Evolutionary conservation across 2,113 vertebrate genomes (phyloP).

Genomic region (Petrocephalus zakoni): DNA sequence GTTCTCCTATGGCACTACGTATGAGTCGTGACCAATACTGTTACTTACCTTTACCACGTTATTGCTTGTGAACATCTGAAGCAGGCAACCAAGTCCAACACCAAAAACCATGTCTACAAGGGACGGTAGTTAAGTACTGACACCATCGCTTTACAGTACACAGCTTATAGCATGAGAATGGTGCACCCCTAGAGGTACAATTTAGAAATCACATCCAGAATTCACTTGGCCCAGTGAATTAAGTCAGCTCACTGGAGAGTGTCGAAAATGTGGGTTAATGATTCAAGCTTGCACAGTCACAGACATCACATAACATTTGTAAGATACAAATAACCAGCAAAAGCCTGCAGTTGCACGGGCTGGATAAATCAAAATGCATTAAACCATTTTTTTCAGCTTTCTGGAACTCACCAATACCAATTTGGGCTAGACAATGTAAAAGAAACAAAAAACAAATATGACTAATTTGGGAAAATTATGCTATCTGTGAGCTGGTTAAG

Average conservation of each 20-base stretch:
- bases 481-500: not conserved
- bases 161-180: not conserved
- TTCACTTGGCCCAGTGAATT: not conserved
- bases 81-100: constrained; percentile 80
- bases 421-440: not conserved
- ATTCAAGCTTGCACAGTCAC: not conserved
- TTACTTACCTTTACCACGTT: constrained; percentile 64
- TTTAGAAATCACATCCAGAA: not conserved
- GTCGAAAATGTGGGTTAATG: not conserved
- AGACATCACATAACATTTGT: not conserved
- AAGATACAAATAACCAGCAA: not conserved
- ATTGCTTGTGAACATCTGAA: constrained; percentile 67
- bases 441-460: not conserved
- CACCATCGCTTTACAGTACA: not conserved
- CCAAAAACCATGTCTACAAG: constrained; percentile 84
- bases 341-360: not conserved
- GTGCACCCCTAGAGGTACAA: not conserved
- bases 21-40: not conserved
- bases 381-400: not conserved
- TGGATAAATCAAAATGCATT: not conserved
- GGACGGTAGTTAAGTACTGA: constrained; percentile 48
- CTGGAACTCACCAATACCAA: not conserved
- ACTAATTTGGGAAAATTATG: not conserved
- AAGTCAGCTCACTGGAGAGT: not conserved
- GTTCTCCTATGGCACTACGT: not conserved